Percentiles rank a stretch among this genome's conserved stretches.
Evolutionary conservation across 2,797 vertebrate genomes (phyloP).

Genomic region (Neosilurus hyrtlii): DNA sequence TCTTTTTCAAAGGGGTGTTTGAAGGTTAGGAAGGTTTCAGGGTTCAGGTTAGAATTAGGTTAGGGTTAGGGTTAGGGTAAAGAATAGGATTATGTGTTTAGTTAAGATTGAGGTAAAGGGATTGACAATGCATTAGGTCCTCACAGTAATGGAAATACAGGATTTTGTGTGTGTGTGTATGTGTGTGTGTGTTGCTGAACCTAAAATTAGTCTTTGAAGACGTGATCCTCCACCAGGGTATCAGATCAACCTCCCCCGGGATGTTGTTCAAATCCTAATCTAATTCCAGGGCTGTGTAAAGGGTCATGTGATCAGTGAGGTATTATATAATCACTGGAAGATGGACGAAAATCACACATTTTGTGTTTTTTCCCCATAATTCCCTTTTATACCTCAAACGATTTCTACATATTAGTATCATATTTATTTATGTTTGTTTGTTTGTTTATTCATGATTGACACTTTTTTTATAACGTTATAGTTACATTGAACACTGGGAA

Average conservation of each 20-base stretch:
- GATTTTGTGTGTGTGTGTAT: not conserved
- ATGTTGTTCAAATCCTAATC: not conserved
- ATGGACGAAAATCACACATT: not conserved
- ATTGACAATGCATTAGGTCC: too few species aligned
- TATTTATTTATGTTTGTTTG: too few species aligned
- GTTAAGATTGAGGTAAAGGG: too few species aligned
- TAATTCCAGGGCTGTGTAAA: not conserved
- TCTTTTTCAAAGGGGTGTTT: too few species aligned
- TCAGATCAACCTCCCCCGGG: not conserved
- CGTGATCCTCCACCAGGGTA: not conserved
- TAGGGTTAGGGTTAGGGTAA: too few species aligned
- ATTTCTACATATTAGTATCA: too few species aligned
- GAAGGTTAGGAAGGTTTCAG: too few species aligned
- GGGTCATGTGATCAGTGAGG: not conserved
- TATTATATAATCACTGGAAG: not conserved
- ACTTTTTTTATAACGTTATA: not conserved
- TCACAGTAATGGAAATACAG: too few species aligned
- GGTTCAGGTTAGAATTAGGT: too few species aligned
- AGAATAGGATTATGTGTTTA: too few species aligned
- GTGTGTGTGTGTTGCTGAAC: not conserved
- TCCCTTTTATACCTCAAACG: not conserved
- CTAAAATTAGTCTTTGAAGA: conserved; percentile 19
- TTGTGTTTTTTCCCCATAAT: not conserved
- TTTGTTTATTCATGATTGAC: not conserved
- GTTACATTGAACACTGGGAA: too few species aligned